A percentile compares a stretch with the other conserved stretches of the same genome.
Conservation (phyloP, 2,888 invertebrate genomes). For the Synergus itoensis region DNA sequence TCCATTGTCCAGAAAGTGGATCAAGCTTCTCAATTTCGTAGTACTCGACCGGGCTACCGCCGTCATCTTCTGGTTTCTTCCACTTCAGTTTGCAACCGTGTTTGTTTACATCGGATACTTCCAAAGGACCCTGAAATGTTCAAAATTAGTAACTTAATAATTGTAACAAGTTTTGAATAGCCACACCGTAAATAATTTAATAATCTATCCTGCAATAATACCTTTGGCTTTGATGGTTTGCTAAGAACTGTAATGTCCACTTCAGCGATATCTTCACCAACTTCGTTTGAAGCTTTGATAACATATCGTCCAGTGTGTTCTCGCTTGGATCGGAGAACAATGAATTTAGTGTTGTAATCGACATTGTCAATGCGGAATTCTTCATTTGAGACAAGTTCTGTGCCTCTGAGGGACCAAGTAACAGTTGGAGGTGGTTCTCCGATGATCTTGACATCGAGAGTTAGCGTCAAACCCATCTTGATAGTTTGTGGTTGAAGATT, state of each 20-base stretch:
- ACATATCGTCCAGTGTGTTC: slow-evolving; percentile 92
- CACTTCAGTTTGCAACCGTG: slow-evolving; percentile 94
- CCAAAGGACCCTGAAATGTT: slow-evolving; percentile 86
- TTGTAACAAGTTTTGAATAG: not conserved
- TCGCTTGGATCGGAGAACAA: slow-evolving; percentile 90
- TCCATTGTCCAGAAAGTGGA: slow-evolving; percentile 95
- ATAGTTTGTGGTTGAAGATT: slow-evolving; percentile 91
- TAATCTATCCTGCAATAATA: slow-evolving; percentile 45
- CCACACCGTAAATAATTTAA: not conserved
- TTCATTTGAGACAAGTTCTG: slow-evolving; percentile 82
- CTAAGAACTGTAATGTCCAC: slow-evolving; percentile 93
- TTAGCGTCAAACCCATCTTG: slow-evolving; percentile 93
- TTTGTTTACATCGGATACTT: slow-evolving; percentile 93
- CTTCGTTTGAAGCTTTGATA: slow-evolving; percentile 94
- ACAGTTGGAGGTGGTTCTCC: slow-evolving; percentile 97
- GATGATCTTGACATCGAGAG: slow-evolving; percentile 91
- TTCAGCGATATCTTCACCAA: slow-evolving; percentile 95
- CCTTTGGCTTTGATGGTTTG: slow-evolving; percentile 87
- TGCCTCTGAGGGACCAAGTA: slow-evolving; percentile 91
- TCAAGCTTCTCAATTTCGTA: slow-evolving; percentile 98
- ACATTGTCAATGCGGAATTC: slow-evolving; percentile 87
- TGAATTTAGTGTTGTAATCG: slow-evolving; percentile 95
- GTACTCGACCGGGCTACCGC: slow-evolving; percentile 95
- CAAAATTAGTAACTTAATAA: not conserved
- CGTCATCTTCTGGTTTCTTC: slow-evolving; percentile 97